These are phyloP conservation scores for Chloroclysta siterata DNA, from an alignment of 2,888 invertebrate species.

Conservation along the genomic window DNA sequence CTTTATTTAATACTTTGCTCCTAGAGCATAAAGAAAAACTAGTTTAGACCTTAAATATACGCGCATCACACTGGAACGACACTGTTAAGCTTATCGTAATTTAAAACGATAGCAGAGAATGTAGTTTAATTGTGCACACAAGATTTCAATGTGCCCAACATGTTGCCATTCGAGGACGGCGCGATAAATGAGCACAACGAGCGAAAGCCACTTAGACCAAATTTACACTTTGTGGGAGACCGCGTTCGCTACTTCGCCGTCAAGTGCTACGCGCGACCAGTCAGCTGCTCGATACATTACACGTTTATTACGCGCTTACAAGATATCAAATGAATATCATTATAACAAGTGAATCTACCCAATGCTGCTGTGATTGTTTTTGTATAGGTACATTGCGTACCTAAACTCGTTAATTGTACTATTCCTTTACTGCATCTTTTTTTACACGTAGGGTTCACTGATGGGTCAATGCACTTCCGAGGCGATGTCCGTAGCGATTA, in stretches of 20 bases:
- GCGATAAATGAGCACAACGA: conserved; percentile 79
- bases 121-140: conserved; percentile 71
- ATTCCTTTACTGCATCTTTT: conserved; percentile 42
- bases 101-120: conserved; percentile 74
- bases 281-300: conserved; percentile 74
- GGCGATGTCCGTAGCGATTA: conserved; percentile 76
- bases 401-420: conserved; percentile 44
- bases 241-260: conserved; percentile 61
- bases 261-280: conserved; percentile 57
- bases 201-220: conserved; percentile 82
- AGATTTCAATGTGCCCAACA: conserved; percentile 70
- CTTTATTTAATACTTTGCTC: too few relatives aligned
- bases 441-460: conserved; percentile 73
- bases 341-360: conserved; percentile 28
- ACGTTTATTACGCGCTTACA: conserved; percentile 45
- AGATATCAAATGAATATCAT: conserved; percentile 34
- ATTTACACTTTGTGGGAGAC: conserved; percentile 84
- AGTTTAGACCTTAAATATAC: conserved; percentile 65
- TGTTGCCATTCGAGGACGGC: conserved; percentile 68
- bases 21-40: conserved; percentile 76
- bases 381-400: conserved; percentile 30
- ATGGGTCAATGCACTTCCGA: conserved; percentile 84
- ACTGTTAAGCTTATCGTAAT: conserved; percentile 74
- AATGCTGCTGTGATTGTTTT: conserved; percentile 35
- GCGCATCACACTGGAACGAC: conserved; percentile 66